Percentiles rank a stretch among this genome's conserved stretches.
Evolutionary conservation across 2,888 invertebrate genomes (phyloP).

Genomic region (Pandemis corylana): DNA sequence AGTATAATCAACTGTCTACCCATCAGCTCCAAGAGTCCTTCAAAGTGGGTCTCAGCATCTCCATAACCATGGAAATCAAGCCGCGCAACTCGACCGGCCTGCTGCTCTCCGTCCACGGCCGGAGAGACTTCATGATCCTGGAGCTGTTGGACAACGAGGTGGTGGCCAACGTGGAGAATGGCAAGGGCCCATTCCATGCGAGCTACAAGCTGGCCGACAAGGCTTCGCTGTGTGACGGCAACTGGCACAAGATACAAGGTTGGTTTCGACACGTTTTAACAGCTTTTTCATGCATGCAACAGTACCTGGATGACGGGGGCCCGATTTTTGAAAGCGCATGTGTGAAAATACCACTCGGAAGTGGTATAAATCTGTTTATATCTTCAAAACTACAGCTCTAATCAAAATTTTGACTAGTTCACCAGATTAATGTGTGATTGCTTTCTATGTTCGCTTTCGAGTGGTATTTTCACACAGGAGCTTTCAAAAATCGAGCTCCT

Average conservation of each 20-base stretch:
- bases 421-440: no score
- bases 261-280: slow-evolving; percentile 44
- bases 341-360: no score
- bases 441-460: no score
- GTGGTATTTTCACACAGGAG: no score
- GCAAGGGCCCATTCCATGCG: slow-evolving; percentile 91
- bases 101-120: slow-evolving; percentile 93
- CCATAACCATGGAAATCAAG: slow-evolving; percentile 93
- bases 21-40: slow-evolving; percentile 87
- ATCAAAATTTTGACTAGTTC: no score
- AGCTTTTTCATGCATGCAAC: no score
- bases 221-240: slow-evolving; percentile 95
- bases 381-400: no score
- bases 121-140: slow-evolving; percentile 92
- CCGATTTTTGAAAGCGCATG: no score
- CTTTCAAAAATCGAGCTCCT: no score
- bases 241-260: slow-evolving; percentile 96
- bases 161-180: slow-evolving; percentile 92
- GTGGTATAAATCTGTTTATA: no score
- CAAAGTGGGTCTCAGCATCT: slow-evolving; percentile 91
- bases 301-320: no score
- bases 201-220: slow-evolving; percentile 87
- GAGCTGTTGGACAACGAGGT: slow-evolving; percentile 95
- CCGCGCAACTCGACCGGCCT: slow-evolving; percentile 94
- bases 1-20: slow-evolving; percentile 45